Evolutionary conservation across 1,140 invertebrate species (phyloP), one percentile per base, ranked within the genome.

Genomic region (Drosophila novamexicana): DNA sequence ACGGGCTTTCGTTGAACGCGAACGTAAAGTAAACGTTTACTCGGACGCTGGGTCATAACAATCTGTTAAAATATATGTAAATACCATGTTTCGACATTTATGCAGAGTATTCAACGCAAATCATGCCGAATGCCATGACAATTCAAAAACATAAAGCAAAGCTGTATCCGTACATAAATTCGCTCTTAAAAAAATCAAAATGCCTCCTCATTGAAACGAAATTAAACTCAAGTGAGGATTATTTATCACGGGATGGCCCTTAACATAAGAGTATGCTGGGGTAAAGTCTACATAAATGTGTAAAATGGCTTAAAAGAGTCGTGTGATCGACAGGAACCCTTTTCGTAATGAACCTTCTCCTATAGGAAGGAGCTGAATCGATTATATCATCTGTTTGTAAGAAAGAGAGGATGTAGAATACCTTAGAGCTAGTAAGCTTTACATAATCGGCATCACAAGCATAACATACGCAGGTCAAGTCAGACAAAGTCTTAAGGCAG

Each of bases 51-150:
- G 50, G 22, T 64, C 59, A 71, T 56, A 22, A 7, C 22, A 39
- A 50, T 45, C 14, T 32, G 45, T 64, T 57, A 22, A 40, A 54
- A 59, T 45, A 47, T 42, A 59, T 45, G 40, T 42, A 52, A 53
- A 68, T 68, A 36, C 40, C 61, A 54, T 67, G 65, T 49, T 10
- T 42, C 34, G 50, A 45, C n/a, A 57, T 65, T 57, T 57, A 29
- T 42, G 40, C 50, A 6, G 14, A 18, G 34, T 36, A 44, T 12
- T 32, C 40, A 34, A 42, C 56, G 42, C 40, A 71, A 72, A 72
- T 66, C 69, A 64, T 58, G 62, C 64, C 52, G 79, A 88, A 65
- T 81, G 79, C 72, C 79, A 74, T 74, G 79, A 83, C 81, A 79
- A 82, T 70, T 74, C 75, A 63, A 52, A 72, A 74, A 61, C 36